phyloP scores from a whole-genome alignment of 1,140 invertebrate species.

The Nephila pilipes region DNA sequence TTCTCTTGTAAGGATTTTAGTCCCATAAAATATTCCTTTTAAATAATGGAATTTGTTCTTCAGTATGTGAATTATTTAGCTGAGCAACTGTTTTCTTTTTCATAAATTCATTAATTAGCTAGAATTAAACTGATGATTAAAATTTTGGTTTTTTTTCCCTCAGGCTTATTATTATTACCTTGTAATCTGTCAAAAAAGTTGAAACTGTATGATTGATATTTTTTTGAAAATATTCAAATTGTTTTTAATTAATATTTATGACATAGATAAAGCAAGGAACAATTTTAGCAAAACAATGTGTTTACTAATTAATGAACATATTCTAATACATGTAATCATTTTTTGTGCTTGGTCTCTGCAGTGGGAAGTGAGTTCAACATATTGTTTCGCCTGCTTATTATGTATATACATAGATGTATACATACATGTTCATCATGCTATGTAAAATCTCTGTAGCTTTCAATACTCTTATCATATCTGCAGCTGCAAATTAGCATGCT shows the following conservation, averaged over 20 bases:
- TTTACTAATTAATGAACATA: neutral
- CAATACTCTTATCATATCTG: slow-evolving; percentile 13
- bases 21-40: no score
- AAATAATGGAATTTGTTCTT: no score
- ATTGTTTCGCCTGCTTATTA: slow-evolving; percentile 71
- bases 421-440: slow-evolving; percentile 42
- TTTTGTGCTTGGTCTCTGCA: slow-evolving; percentile 72
- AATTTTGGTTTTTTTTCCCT: no score
- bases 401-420: slow-evolving; percentile 55
- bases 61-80: no score
- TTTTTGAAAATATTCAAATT: no score
- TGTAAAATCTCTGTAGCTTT: slow-evolving; percentile 44
- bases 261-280: neutral
- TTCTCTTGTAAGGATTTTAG: no score
- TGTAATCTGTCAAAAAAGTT: no score
- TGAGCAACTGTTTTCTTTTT: no score
- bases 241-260: neutral
- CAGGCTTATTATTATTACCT: no score
- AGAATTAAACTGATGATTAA: no score
- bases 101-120: no score
- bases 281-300: neutral
- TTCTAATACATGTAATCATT: slow-evolving; percentile 66
- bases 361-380: slow-evolving; percentile 75
- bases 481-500: slow-evolving; percentile 57
- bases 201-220: no score